These are phyloP conservation scores for Agonopterix alstromeriana DNA, from an alignment of 2,888 invertebrate species.

Conservation along the genomic window DNA sequence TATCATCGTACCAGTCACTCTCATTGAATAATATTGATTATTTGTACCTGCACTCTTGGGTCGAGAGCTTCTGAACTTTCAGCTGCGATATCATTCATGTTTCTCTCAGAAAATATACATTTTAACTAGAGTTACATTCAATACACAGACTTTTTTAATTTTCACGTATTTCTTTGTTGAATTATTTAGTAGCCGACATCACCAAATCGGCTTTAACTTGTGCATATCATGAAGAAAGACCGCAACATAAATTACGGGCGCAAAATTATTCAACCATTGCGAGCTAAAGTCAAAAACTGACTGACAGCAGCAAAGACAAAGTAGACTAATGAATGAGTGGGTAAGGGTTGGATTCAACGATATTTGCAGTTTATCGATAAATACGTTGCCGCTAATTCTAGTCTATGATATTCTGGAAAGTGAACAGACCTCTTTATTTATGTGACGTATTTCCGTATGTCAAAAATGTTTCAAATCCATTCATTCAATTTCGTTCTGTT, in stretches of 20 bases:
- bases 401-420: too few species aligned
- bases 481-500: conserved; percentile 3
- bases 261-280: not conserved
- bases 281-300: too few species aligned
- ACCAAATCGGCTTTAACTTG: not conserved
- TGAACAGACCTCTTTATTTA: too few species aligned
- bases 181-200: conserved; percentile 9
- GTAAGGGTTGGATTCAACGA: not conserved
- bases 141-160: conserved; percentile 12
- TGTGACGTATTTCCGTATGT: too few species aligned
- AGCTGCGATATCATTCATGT: conserved; percentile 78
- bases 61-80: conserved; percentile 84
- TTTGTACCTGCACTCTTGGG: conserved; percentile 86
- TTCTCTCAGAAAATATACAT: conserved; percentile 51
- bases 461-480: not conserved
- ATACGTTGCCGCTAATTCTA: too few species aligned
- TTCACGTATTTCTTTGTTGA: conserved; percentile 14
- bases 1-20: conserved; percentile 12
- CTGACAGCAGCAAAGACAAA: too few species aligned
- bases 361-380: too few species aligned
- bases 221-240: conserved; percentile 1
- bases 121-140: conserved; percentile 36
- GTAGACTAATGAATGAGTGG: too few species aligned
- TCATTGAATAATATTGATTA: conserved; percentile 49
- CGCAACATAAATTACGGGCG: conserved; percentile 2